These are phyloP conservation scores for Drosophila leontia DNA, from an alignment of 1,140 invertebrate species.

Conservation along the genomic window DNA sequence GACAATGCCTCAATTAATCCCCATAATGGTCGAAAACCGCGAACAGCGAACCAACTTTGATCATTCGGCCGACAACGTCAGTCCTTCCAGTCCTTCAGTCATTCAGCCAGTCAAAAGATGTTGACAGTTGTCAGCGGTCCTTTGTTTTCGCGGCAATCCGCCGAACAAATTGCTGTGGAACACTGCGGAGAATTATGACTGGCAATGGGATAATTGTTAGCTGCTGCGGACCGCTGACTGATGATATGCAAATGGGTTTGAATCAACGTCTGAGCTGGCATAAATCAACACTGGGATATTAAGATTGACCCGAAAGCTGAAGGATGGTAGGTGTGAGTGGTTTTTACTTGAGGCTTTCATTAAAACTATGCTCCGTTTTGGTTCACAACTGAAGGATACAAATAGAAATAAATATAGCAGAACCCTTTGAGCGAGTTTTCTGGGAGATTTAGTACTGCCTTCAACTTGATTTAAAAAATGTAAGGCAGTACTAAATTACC, in stretches of 20 bases:
- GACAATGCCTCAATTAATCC: constrained; percentile 52
- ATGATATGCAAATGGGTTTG: constrained; percentile 32
- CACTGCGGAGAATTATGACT: constrained; percentile 35
- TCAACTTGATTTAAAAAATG: too few relatives aligned
- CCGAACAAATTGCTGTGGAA: constrained; percentile 37
- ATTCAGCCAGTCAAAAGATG: constrained; percentile 23
- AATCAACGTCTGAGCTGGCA: constrained; percentile 23
- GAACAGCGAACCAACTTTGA: constrained; percentile 21
- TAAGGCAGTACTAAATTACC: too few relatives aligned
- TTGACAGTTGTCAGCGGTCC: constrained; percentile 57
- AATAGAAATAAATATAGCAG: background rate
- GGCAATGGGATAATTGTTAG: constrained; percentile 35
- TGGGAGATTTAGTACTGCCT: too few relatives aligned
- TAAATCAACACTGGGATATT: constrained; percentile 5
- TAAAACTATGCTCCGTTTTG: too few relatives aligned
- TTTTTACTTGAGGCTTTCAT: too few relatives aligned
- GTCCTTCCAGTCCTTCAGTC: constrained; percentile 7
- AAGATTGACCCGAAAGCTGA: background rate
- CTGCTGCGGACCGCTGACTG: constrained; percentile 23
- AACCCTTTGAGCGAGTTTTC: background rate
- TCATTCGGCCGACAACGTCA: constrained; percentile 30
- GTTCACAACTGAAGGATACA: background rate
- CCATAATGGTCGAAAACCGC: constrained; percentile 43
- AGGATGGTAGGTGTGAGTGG: background rate
- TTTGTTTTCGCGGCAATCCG: constrained; percentile 54